Percentiles rank a stretch among this genome's conserved stretches.
Evolutionary conservation across 2,113 vertebrate species (phyloP).

Genomic region (Alligator sinensis): DNA sequence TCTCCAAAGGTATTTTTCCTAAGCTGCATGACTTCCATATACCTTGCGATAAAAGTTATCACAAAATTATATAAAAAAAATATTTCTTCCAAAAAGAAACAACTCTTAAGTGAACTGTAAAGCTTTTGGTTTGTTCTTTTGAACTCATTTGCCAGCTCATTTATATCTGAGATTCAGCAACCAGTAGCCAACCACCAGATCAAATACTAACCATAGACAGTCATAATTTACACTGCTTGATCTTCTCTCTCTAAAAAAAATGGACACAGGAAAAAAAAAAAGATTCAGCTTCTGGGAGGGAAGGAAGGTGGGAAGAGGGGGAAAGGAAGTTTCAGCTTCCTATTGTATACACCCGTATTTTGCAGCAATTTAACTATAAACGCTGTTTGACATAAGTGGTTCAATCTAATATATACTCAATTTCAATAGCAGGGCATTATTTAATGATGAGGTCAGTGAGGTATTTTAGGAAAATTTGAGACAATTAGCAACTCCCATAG

Average conservation of each 20-base stretch:
- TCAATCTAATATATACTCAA: not conserved
- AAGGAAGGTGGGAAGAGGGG: too few species aligned
- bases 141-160: not conserved
- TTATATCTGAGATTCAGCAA: not conserved
- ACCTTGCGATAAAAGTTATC: not conserved
- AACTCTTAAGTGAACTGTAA: not conserved
- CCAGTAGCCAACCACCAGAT: not conserved
- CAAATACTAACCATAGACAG: not conserved
- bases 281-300: not conserved
- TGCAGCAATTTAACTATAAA: not conserved
- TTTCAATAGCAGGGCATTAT: not conserved
- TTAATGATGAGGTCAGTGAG: not conserved
- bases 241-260: too few species aligned
- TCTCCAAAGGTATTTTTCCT: constrained; percentile 2
- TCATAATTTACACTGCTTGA: not conserved
- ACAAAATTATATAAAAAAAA: not conserved
- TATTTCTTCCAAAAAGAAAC: not conserved
- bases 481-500: not conserved
- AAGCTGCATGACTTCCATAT: not conserved
- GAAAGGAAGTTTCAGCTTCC: too few species aligned
- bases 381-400: not conserved
- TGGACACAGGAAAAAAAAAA: not conserved
- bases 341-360: not conserved
- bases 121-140: not conserved
- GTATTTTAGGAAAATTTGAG: not conserved